Evolutionary conservation across 2,113 vertebrate species (phyloP).

Genomic region (Charina bottae): DNA sequence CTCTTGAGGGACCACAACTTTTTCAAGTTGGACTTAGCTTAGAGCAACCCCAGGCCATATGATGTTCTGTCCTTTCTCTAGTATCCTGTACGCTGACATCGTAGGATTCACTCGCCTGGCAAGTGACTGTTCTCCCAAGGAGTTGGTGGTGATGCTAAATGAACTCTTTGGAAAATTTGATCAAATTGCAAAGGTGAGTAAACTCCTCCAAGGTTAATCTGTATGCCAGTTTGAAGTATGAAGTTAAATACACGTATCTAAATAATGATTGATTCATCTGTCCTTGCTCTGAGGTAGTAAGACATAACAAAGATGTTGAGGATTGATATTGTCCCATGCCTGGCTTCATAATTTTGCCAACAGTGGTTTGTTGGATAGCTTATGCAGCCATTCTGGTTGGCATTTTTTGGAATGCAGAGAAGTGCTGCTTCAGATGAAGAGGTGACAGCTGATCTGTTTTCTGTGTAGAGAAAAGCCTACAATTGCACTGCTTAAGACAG

Average conservation of each 20-base stretch:
- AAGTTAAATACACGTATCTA: neutral
- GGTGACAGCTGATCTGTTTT: neutral
- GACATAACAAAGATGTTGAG: neutral
- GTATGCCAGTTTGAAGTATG: neutral
- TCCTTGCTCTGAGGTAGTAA: too few species aligned
- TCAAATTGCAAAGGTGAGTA: constrained; percentile 94
- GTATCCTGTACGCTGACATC: constrained; percentile 97
- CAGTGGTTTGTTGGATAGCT: too few species aligned
- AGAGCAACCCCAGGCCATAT: neutral
- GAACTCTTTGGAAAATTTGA: constrained; percentile 98
- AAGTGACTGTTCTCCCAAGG: constrained; percentile 97
- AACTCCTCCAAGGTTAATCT: too few species aligned
- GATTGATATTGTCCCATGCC: neutral
- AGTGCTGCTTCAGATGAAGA: neutral
- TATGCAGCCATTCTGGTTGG: neutral
- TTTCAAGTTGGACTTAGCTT: neutral
- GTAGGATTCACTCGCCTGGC: constrained; percentile 96
- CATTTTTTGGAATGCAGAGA: neutral
- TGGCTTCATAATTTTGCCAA: neutral
- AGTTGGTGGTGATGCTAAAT: constrained; percentile 95
- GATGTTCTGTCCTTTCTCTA: constrained; percentile 56
- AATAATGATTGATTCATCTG: neutral
- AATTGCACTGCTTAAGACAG: neutral
- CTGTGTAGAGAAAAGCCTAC: neutral
- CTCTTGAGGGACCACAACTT: neutral